Evolutionary conservation across 2,888 invertebrate genomes (phyloP).

Genomic region (Melanargia galathea): DNA sequence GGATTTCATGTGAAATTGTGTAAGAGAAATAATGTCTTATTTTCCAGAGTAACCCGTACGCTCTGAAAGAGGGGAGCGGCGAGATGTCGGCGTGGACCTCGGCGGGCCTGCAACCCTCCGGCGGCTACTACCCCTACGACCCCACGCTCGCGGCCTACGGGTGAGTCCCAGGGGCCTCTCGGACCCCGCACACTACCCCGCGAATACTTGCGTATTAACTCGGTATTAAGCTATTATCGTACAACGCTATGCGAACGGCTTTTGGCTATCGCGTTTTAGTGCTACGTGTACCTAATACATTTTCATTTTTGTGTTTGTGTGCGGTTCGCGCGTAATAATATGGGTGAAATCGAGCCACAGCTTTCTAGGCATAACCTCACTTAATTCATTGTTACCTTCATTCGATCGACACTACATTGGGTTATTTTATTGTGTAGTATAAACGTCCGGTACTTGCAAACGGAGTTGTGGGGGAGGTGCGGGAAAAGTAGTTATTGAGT

Average conservation of each 20-base stretch:
- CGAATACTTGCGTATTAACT: constrained; percentile 69
- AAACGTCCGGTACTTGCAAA: no score
- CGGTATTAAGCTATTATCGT: constrained; percentile 43
- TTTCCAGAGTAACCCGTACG: constrained; percentile 95
- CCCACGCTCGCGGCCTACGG: constrained; percentile 96
- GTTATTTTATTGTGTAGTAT: no score
- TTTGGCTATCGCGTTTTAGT: constrained; percentile 64
- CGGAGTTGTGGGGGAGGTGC: no score
- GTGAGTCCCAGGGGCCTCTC: constrained; percentile 85
- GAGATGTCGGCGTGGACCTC: constrained; percentile 97
- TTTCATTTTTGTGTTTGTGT: constrained; percentile 55
- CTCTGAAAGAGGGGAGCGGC: constrained; percentile 91
- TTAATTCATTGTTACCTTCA: not conserved
- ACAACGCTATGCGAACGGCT: constrained; percentile 79
- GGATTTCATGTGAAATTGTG: not conserved
- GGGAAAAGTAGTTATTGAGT: no score
- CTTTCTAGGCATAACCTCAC: constrained; percentile 43
- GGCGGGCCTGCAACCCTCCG: constrained; percentile 93
- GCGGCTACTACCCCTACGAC: constrained; percentile 96
- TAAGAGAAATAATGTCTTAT: constrained; percentile 45
- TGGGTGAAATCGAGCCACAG: constrained; percentile 54
- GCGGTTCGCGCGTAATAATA: constrained; percentile 52
- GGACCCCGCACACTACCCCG: constrained; percentile 46
- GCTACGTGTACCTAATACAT: constrained; percentile 65
- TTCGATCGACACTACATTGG: no score